Evolutionary conservation across 2,888 invertebrate species (phyloP), one percentile per base, ranked within the genome.

Genomic region (Philaethria dido): DNA sequence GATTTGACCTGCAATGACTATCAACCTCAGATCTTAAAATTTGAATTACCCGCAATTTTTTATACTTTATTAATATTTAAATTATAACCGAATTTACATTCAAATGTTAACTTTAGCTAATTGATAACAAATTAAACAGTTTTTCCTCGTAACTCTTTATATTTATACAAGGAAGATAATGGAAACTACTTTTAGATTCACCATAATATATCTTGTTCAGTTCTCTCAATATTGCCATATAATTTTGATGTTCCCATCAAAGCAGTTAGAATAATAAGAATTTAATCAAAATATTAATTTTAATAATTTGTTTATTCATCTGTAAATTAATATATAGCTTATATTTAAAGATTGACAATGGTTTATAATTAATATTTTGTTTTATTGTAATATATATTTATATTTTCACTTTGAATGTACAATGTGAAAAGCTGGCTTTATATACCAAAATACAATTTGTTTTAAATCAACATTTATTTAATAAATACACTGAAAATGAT

Each of bases 151-250:
- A 42, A 33, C 11, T 33, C 25, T 25, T 42, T 4, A 25, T 22
- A 42, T 25, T 42, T 36, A 42, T 42, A 42, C 57, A 42, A 20
- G 5, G 22, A 57, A 42, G 57, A 57, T 57, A 25, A 57, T 25
- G 42, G 39, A 57, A 42, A 57, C 22, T 42, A 57, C 39, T 22
- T 42, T 57, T 42, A 57, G 57, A 42, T 57, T 39, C n/a, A 42
- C 25, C 57, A 42, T 57, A 57, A 42, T 57, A 57, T 42, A 9
- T 57, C 42, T 57, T 42, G 22, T n/a, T 42, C 6, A 11, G 29
- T 50, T 48, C 29, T 61, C 47, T 29, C 13, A 66, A 66, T 88
- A 86, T 88, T 57, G 42, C 57, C 57, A 57, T 57, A 42, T 57
- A 22, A 22, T 3, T 57, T 25, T 25, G 22, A 42, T 20, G 9